Evolutionary conservation across 64 coral and sea anemone species (phyloP), one percentile per base, ranked within the genome.

Genomic region (Cladopsammia gracilis): DNA sequence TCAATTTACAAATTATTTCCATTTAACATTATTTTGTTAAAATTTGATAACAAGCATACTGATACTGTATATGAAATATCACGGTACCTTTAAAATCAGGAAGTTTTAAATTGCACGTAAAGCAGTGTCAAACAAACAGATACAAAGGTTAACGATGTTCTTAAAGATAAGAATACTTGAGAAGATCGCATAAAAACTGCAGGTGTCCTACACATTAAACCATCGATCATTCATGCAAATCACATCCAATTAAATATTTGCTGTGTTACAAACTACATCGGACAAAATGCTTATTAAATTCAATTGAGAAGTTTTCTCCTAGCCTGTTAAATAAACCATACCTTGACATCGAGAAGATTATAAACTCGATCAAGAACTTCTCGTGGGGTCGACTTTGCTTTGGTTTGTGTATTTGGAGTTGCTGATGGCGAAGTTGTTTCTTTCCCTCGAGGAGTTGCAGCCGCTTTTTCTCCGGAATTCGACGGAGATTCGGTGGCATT

Each of bases 351-450:
- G 13, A 84, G 80, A 23, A 84, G 80, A 15, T 67, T 84, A 24
- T 84, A 84, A 22, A 84, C 80, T 49, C 80, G 62, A 51, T 84
- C 80, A 4, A 84, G 80, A 67, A 84, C 80, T 66, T 84, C 80
- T 23, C 80, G 42, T 47, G 92, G 92, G 12, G 92, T 94, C 16
- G 92, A 94, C 71, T 94, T 94, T 19, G 70, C 10, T 66, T 85
- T 94, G 9, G 10, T 48, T 19, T 50, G 48, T 9, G 78, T 49
- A 34, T 23, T 73, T 48, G 58, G 25, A 44, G 87, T 75, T 4
- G 87, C 23, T 14, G 34, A 77, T 23, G 54, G 42, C 14, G 86
- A 68, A 47, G 15, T 23, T 64, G 77, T 56, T 26, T 66, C 65
- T 81, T 67, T 76, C 16, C 23, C 25, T 45, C 51, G 16, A 73